Evolutionary conservation across 2,888 invertebrate genomes (phyloP).

Genomic region (Hydriomena furcata): DNA sequence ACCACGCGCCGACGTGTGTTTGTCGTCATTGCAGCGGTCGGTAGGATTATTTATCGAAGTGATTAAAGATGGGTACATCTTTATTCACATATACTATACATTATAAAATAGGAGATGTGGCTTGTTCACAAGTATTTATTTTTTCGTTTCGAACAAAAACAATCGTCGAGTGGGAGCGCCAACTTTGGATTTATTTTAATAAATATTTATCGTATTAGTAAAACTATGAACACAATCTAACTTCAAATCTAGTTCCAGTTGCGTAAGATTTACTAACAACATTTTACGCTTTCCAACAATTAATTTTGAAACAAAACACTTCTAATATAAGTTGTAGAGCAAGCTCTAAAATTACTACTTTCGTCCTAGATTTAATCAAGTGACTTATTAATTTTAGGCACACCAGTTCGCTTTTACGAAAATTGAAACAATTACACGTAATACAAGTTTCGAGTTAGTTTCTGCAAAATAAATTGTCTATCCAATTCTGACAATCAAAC

Average conservation of each 20-base stretch:
- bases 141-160: no score
- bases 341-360: conserved; percentile 18
- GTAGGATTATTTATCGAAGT: no score
- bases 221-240: neutral
- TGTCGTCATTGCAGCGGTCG: no score
- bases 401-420: conserved; percentile 8
- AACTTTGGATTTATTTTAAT: no score
- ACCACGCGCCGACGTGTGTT: no score
- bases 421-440: conserved; percentile 4
- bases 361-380: conserved; percentile 14
- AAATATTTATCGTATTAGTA: no score
- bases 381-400: conserved; percentile 10
- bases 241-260: conserved; percentile 10
- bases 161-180: no score
- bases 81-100: no score
- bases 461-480: neutral
- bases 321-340: conserved; percentile 6
- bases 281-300: conserved; percentile 2
- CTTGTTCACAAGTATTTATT: no score
- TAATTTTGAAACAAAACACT: conserved; percentile 13
- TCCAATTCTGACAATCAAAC: neutral
- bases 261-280: conserved; percentile 6
- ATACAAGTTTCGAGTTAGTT: neutral
- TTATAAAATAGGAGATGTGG: no score
- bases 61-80: no score